Evolutionary conservation across 1,140 invertebrate genomes (phyloP), one percentile per base, ranked within the genome.

Genomic region (Thereuonema tuberculata): DNA sequence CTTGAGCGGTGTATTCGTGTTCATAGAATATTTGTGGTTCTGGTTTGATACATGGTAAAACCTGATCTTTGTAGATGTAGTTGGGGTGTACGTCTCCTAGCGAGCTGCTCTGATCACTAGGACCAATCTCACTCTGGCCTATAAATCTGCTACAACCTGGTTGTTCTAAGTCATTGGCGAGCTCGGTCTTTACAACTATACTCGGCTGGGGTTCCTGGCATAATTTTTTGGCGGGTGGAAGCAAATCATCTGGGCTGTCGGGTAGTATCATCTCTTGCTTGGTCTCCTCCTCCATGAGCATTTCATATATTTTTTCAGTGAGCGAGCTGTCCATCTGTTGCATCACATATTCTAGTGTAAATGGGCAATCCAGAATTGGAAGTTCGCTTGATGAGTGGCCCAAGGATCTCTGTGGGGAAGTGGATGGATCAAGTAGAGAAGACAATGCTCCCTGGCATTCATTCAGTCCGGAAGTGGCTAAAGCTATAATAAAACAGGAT

Each of bases 261-360:
- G 53, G 53, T 17, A 55, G 21, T 9, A 55, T 55, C 53, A 55
- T 55, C 21, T 55, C 53, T 3, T 14, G 53, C 27, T 55, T 55
- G 5, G 53, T 17, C 12, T 55, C 53, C 2, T 55, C 53, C 27
- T 55, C 53, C 53, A 55, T 55, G 14, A 55, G 23, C 53, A 55
- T 55, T 23, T 55, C 53, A 23, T 55, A 55, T 9, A 55, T 55
- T 29, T 55, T 55, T 29, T 55, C 53, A 3, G 53, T 28, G 14
- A 55, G 48, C 17, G 48, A 50, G 21, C 48, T 50, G 24, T 55
- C 53, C 53, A 55, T 55, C 21, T 55, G 53, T 23, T 55, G 53
- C 53, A 55, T 55, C 3, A 55, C 53, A 29, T 55, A 55, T 28
- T 55, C 53, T 55, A 55, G 21, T 9, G 53, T 55, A 21, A 55